Evolutionary conservation across 2,888 invertebrate species (phyloP).

Genomic region (Phania funesta): DNA sequence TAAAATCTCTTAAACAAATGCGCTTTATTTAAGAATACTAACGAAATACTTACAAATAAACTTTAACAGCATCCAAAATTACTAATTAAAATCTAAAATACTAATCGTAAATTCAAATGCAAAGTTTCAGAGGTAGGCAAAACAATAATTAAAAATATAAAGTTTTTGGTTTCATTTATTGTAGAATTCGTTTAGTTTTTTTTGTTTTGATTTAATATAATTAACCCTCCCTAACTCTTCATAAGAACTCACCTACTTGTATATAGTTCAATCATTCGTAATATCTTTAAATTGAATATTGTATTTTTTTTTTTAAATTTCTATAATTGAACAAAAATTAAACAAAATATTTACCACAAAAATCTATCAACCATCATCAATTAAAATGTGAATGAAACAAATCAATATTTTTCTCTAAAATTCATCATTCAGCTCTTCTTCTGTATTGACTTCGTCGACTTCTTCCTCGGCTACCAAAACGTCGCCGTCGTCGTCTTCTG

Average conservation of each 20-base stretch:
- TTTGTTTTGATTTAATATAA: constrained; percentile 22
- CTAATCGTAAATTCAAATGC: constrained; percentile 31
- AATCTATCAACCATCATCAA: not conserved
- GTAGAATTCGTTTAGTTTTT: constrained; percentile 23
- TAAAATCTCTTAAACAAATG: constrained; percentile 55
- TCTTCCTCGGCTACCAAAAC: constrained; percentile 61
- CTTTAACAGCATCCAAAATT: constrained; percentile 44
- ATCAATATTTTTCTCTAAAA: constrained; percentile 64
- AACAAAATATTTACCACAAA: constrained; percentile 12
- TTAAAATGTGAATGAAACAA: constrained; percentile 61
- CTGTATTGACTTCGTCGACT: constrained; percentile 65
- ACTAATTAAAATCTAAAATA: constrained; percentile 45
- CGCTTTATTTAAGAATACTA: constrained; percentile 60
- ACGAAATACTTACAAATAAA: constrained; percentile 54
- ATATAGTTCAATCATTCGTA: not conserved
- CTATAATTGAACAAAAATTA: not conserved
- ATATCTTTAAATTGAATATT: not conserved
- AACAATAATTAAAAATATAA: constrained; percentile 36
- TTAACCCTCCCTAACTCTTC: not conserved
- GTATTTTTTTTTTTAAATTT: not conserved
- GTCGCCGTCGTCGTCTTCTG: constrained; percentile 50
- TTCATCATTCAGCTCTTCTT: constrained; percentile 63
- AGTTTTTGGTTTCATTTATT: constrained; percentile 39
- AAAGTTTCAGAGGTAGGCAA: constrained; percentile 63
- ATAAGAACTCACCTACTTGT: constrained; percentile 1